Base-by-base conservation (phyloP, 2,888 invertebrate genomes). In the Cheilosia vernalis region DNA sequence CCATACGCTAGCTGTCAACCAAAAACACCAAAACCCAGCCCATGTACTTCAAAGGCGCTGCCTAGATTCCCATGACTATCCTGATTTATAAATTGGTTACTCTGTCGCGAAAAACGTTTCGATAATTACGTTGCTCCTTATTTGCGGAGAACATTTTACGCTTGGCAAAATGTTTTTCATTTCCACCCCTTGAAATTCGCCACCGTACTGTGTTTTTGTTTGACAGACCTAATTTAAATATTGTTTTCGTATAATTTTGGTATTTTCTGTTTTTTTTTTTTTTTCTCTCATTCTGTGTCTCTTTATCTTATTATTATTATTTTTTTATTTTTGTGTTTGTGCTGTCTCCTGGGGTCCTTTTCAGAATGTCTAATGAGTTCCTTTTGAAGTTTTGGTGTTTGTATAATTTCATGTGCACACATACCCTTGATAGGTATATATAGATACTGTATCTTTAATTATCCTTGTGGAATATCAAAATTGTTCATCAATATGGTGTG, bases 301-400 rank as follows among this genome's bases (percentile, higher is more conserved):
- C 56, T 19, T 30, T 67, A 30, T 63, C 19, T 60, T 49, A 37
- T 58, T 60, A 21, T 17, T 49, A 51, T 47, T 60, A 21, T 17
- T 49, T 40, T 47, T 30, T 33, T 13, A 51, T 61, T 44, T 44
- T 13, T 24, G 47, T 61, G 2, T 44, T 33, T 66, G 37, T 40
- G 19, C 56, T 33, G n/a, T 77, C 55, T 61, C 44, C 30, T 55
- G 53, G 27, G 47, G 76, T 76, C 60, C 80, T 76, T 82, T 77
- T 82, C 60, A 70, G 80, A 74, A 80, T 84, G 70, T 79, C 80
- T 80, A 84, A 84, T 84, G 84, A 84, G 84, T 70, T 84, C 74
- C 82, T 84, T 37, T 84, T 84, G 84, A 84, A 80, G 84, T 83
- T 70, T 27, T 76, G 53, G 27, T 60, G 60, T 73, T 58, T 58